These are phyloP conservation scores for Hyaena hyaena DNA, from an alignment of 2,113 vertebrate species.

Conservation along the genomic window DNA sequence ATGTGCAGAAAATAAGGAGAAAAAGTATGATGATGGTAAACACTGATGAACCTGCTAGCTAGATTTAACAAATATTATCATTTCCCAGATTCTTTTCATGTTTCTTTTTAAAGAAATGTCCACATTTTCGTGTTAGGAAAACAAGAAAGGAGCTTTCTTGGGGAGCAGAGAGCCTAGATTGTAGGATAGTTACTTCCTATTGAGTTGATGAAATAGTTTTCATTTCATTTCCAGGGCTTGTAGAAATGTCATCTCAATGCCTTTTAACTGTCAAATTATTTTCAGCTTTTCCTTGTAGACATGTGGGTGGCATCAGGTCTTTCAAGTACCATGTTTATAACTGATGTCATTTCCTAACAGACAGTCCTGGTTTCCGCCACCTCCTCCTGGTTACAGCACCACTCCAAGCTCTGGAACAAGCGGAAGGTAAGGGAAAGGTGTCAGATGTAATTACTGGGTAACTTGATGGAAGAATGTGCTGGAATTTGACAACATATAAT, in stretches of 20 bases:
- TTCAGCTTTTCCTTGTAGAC: background rate
- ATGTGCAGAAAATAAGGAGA: background rate
- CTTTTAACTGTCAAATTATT: conserved; percentile 11
- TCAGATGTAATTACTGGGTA: background rate
- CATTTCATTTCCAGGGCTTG: background rate
- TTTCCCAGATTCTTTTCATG: background rate
- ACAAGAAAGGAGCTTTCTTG: background rate
- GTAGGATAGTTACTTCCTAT: background rate
- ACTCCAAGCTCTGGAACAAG: conserved; percentile 48
- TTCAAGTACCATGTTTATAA: background rate
- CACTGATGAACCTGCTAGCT: background rate
- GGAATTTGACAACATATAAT: background rate
- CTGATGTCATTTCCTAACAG: conserved; percentile 76
- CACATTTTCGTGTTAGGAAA: background rate
- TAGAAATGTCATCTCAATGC: background rate
- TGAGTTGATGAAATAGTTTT: background rate
- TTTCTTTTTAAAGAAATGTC: background rate
- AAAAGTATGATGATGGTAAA: background rate
- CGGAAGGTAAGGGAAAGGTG: conserved; percentile 76
- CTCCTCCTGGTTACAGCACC: conserved; percentile 66
- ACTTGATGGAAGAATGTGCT: background rate
- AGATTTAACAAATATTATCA: background rate
- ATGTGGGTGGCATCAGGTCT: background rate
- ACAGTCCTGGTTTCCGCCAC: conserved; percentile 88
- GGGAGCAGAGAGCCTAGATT: background rate